Evolutionary conservation across 2,888 invertebrate genomes (phyloP).

Genomic region (Cenopis cana): DNA sequence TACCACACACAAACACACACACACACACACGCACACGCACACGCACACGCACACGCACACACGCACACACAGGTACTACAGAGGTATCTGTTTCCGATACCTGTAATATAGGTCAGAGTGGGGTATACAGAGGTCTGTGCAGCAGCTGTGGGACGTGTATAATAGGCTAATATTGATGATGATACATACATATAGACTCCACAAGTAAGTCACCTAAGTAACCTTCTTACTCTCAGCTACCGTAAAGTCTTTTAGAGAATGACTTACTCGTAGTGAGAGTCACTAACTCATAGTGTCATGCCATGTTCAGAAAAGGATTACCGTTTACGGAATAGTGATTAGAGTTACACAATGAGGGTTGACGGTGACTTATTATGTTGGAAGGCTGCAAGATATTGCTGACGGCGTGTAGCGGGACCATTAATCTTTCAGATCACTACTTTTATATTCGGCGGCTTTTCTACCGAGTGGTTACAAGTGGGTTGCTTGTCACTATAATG

Average conservation of each 20-base stretch:
- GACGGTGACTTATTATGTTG: conserved; percentile 46
- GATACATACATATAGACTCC: too few species aligned
- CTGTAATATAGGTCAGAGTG: too few species aligned
- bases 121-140: too few species aligned
- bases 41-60: too few species aligned
- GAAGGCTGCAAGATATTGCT: conserved; percentile 52
- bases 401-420: conserved; percentile 52
- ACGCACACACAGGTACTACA: too few species aligned
- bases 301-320: conserved; percentile 22
- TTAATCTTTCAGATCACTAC: conserved; percentile 56
- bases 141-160: too few species aligned
- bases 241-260: too few species aligned
- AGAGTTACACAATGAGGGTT: conserved; percentile 38
- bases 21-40: too few species aligned
- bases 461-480: conserved; percentile 38
- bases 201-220: background rate
- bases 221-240: conserved; percentile 1
- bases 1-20: too few species aligned
- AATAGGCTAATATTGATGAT: too few species aligned
- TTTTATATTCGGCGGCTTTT: conserved; percentile 42
- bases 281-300: background rate
- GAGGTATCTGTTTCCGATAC: too few species aligned
- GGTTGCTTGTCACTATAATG: conserved; percentile 27
- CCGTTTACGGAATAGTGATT: conserved; percentile 35
- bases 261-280: too few species aligned